Evolutionary conservation across 2,113 vertebrate species (phyloP).

Genomic region (Phycodurus eques): DNA sequence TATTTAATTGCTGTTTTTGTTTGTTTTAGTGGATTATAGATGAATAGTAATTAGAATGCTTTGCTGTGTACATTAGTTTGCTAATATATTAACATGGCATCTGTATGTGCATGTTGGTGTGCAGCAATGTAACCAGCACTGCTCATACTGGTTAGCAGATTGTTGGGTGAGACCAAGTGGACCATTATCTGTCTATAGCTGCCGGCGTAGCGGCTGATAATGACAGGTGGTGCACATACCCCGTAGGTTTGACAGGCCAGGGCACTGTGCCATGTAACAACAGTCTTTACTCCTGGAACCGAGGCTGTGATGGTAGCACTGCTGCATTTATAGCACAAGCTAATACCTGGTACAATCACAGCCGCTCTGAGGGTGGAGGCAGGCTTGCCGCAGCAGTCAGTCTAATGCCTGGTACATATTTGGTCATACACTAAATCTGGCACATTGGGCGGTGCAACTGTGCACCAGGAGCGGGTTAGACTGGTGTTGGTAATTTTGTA

Average conservation of each 20-base stretch:
- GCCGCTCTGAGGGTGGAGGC: neutral
- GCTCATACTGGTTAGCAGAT: constrained; percentile 65
- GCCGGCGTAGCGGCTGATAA: constrained; percentile 64
- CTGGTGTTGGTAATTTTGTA: too few species aligned
- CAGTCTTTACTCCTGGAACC: constrained; percentile 61
- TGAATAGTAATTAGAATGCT: neutral
- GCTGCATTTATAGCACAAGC: neutral
- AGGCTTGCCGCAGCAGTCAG: neutral
- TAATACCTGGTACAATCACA: neutral
- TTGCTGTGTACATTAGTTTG: neutral
- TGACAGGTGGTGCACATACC: constrained; percentile 67
- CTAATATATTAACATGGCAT: neutral
- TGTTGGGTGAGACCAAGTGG: constrained; percentile 67
- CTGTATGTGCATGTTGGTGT: constrained; percentile 20
- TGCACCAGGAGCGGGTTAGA: too few species aligned
- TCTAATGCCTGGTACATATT: too few species aligned
- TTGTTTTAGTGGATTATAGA: neutral
- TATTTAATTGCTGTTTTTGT: neutral
- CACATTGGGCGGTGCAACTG: too few species aligned
- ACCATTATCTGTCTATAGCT: constrained; percentile 61
- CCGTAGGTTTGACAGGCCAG: constrained; percentile 65
- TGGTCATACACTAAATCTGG: too few species aligned
- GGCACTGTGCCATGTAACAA: constrained; percentile 62
- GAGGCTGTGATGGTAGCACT: constrained; percentile 27
- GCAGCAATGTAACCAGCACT: constrained; percentile 27